Base-by-base conservation (phyloP, 2,888 invertebrate genomes). In the Caenorhabditis imperialis region DNA sequence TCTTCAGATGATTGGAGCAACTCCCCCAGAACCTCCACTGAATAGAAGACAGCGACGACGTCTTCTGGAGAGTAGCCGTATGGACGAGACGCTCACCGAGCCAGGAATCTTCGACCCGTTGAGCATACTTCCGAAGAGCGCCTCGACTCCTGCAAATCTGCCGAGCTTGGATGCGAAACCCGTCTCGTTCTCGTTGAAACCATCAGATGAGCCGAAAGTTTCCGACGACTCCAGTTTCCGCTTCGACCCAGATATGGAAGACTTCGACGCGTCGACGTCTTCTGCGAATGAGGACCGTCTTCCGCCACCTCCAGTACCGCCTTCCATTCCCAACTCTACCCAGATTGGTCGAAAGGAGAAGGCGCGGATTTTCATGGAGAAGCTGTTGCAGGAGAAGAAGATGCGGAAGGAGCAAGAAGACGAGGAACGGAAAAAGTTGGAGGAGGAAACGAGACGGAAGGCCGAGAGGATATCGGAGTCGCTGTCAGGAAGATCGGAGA, bases 291-390 rank as follows among this genome's bases (percentile, higher is more conserved):
- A 38, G 22, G 40, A 48, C 4, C 22, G 25, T 3, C 27, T 58
- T 5, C 47, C 35, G 6, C 51, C 48, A 0, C 73, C 76, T 3
- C 80, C 80, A 7, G 37, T 42, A 23, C 78, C 80, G 38, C 75
- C 80, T 8, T 23, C 58, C 0, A 51, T 75, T 10, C 67, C 54
- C 7, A 67, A 48, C 47, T 44, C 71, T 5, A 71, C 55, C 3
- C 80, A 81, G 51, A 53, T 81, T n/a, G 81, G 78, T 40, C 58
- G 81, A 40, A 78, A 81, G 30, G 81, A 81, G 35, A 72, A 75
- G 42, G 79, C 84, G 10, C 75, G 84, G 33, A 73, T 84, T 5
- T 85, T 85, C 53, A 84, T 85, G 85, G 85, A 83, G 45, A 80
- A 78, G 47, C 76, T 85, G 33, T 44, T 85, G 45, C 73, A 73